A percentile compares a stretch with the other conserved stretches of the same genome.
These are phyloP conservation scores for Pteropus rufus DNA, from an alignment of 2,797 vertebrate genomes.

Conservation along the genomic window DNA sequence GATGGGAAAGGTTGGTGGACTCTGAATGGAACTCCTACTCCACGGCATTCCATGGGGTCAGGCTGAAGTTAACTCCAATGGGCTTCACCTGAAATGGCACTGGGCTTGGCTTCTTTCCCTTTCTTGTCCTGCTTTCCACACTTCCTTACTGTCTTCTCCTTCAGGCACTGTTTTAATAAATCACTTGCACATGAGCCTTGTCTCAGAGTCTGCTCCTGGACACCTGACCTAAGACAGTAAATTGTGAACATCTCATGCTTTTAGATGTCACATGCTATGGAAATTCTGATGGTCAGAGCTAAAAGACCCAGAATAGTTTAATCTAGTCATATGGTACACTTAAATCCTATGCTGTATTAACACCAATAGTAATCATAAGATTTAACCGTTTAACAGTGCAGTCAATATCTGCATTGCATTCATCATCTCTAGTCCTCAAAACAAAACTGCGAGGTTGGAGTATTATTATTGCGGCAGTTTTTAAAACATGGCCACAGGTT, in stretches of 20 bases:
- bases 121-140: not conserved
- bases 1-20: conserved; percentile 90
- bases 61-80: not conserved
- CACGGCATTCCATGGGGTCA: not conserved
- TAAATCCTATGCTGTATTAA: not conserved
- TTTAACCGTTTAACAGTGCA: not conserved
- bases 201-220: not conserved
- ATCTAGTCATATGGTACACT: not conserved
- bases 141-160: not conserved
- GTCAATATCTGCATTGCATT: not conserved
- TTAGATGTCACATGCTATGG: not conserved
- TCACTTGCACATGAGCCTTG: not conserved
- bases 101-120: not conserved
- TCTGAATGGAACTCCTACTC: not conserved
- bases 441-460: not conserved
- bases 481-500: not conserved
- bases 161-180: not conserved
- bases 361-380: not conserved
- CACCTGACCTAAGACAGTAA: not conserved
- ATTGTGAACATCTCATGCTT: not conserved
- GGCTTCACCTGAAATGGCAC: not conserved
- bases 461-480: not conserved
- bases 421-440: not conserved
- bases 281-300: not conserved
- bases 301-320: not conserved